phyloP scores from a whole-genome alignment of 2,888 invertebrate species.

The Tinea trinotella region DNA sequence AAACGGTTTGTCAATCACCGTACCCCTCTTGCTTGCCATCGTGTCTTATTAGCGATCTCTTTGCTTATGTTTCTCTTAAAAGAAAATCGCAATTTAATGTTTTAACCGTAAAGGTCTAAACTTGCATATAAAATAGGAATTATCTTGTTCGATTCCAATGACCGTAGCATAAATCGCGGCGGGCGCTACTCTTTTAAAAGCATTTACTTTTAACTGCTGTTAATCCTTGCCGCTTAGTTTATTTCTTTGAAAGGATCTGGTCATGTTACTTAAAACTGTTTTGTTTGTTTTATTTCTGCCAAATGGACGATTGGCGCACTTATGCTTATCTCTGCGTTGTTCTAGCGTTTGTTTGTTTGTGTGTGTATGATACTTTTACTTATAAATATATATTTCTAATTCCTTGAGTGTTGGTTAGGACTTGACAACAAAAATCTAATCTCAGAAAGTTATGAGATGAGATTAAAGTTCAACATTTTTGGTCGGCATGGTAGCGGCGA shows the following conservation, averaged over 20 bases:
- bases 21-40: too few species aligned
- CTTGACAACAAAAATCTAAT: too few species aligned
- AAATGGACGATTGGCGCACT: not conserved
- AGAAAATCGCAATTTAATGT: not conserved
- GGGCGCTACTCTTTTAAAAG: conserved; percentile 66
- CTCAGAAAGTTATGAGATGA: too few species aligned
- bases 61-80: too few species aligned
- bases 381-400: too few species aligned
- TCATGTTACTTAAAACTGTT: conserved; percentile 57
- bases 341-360: conserved; percentile 1
- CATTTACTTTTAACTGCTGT: conserved; percentile 57
- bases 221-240: conserved; percentile 72
- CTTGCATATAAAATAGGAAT: not conserved
- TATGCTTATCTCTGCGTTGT: conserved; percentile 4
- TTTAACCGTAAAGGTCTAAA: not conserved
- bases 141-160: not conserved
- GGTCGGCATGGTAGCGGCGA: too few species aligned
- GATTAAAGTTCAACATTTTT: too few species aligned
- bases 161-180: conserved; percentile 60
- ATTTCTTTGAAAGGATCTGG: conserved; percentile 55
- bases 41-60: too few species aligned
- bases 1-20: too few species aligned
- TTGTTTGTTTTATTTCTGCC: conserved; percentile 26
- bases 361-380: too few species aligned
- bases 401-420: too few species aligned